Percentiles rank a stretch among this genome's conserved stretches.
Conservation (phyloP, 2,888 invertebrate genomes). For the Thereva nobilitata region DNA sequence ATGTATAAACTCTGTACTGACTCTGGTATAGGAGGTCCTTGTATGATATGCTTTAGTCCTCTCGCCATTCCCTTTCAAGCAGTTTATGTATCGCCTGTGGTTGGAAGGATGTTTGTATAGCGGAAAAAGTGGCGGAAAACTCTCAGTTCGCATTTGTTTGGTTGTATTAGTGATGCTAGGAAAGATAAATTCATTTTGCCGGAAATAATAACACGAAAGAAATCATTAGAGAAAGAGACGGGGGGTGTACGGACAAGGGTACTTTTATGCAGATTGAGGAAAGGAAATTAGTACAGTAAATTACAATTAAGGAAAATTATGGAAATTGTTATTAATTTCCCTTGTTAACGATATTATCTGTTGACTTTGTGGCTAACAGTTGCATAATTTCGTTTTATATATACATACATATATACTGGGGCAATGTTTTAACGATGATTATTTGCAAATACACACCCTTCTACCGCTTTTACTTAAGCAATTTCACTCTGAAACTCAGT, state of each 20-base stretch:
- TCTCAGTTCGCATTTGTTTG: neutral
- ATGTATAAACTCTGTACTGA: conserved; percentile 2
- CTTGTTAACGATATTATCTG: conserved; percentile 34
- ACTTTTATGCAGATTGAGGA: conserved; percentile 33
- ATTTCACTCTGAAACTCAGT: too few relatives aligned
- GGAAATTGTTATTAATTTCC: conserved; percentile 40
- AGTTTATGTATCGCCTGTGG: too few relatives aligned
- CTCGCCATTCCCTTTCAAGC: too few relatives aligned
- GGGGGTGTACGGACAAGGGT: neutral
- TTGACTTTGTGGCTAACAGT: neutral
- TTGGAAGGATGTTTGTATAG: neutral
- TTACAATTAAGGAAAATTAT: conserved; percentile 41
- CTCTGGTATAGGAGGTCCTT: too few relatives aligned
- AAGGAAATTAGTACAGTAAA: conserved; percentile 38
- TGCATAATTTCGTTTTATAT: too few relatives aligned
- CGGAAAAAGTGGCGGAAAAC: conserved; percentile 24
- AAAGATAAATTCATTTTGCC: conserved; percentile 40
- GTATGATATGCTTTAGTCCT: too few relatives aligned
- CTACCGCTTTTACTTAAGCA: too few relatives aligned
- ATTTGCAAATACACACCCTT: too few relatives aligned
- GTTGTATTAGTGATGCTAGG: conserved; percentile 15
- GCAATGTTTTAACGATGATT: too few relatives aligned
- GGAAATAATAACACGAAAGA: conserved; percentile 39
- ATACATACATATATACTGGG: too few relatives aligned
- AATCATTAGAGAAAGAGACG: conserved; percentile 35